These are phyloP conservation scores for Nephila pilipes DNA, from an alignment of 1,140 invertebrate species.

Conservation along the genomic window DNA sequence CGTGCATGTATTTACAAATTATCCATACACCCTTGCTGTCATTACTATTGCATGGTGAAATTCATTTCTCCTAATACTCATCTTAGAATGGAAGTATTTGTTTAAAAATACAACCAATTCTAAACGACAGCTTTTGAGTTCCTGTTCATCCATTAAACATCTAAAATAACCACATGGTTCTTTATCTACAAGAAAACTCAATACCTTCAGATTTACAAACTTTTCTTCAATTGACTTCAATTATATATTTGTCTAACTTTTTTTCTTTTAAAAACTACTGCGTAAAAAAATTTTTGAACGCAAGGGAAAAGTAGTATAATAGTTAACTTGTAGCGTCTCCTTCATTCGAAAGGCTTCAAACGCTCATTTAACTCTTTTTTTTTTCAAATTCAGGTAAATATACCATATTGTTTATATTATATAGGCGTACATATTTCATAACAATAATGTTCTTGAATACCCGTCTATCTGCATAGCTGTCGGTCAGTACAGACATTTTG, in stretches of 20 bases:
- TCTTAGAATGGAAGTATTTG: neutral
- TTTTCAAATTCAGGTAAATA: conserved; percentile 49
- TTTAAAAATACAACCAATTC: neutral
- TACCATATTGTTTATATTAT: neutral
- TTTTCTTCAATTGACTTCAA: neutral
- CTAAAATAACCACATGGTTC: neutral
- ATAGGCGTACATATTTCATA: conserved; percentile 2
- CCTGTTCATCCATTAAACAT: neutral
- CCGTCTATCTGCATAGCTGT: conserved; percentile 46
- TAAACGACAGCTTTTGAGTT: too few relatives aligned
- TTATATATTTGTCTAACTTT: conserved; percentile 13
- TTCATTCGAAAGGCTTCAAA: neutral
- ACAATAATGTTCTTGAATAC: conserved; percentile 62
- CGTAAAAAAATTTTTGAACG: conserved; percentile 15
- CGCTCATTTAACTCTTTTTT: neutral
- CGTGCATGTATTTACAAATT: conserved; percentile 66
- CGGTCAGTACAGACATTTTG: neutral
- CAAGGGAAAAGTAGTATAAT: conserved; percentile 29
- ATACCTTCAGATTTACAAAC: neutral
- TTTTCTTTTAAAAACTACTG: neutral
- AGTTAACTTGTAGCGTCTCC: conserved; percentile 54
- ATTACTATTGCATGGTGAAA: neutral
- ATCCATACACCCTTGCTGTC: neutral
- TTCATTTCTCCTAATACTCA: neutral
- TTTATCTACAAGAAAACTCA: conserved; percentile 9